Base-by-base conservation (phyloP, 2,797 vertebrate genomes). In the Helostoma temminkii region DNA sequence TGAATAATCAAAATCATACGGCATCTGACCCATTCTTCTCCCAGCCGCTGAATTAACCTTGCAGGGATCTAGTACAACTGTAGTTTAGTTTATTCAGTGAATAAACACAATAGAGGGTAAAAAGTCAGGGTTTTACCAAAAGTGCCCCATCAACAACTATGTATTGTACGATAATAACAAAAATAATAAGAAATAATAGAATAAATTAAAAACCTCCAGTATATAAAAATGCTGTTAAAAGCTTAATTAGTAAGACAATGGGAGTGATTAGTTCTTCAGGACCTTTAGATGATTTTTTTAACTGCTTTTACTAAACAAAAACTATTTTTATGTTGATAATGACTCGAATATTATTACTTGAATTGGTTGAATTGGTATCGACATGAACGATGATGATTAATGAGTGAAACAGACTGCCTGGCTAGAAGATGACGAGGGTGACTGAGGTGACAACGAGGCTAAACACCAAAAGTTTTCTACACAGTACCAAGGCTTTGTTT, bases 1-100 rank as follows among this genome's bases (percentile, higher is more conserved):
- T 84, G 92, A 90, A 83, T 86, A 50, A 89, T 92, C 30, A 34
- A 24, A 30, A 42, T 42, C 21, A 60, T 22, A 28, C 42, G 14
- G 14, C 22, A 16, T 50, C 24, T 46, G 19, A 64, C 28, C 21
- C 7, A 2, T 60, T 18, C n/a, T 21, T 58, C 10, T n/a, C 6
- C 25, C 48, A 48, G 53, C n/a, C n/a, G n/a, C n/a, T 59, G 48
- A 47, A 42, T 49, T 55, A 11, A 56, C 6, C 14, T 21, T n/a
- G 25, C 15, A 26, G 39, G 53, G 16, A 43, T 55, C 24, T 66
- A 24, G 12, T 36, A 14, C 50, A 24, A 28, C 30, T 39, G 3
- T 42, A 28, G 24, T 39, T 3, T 42, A 32, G 16, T 12, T 30
- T 65, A 5, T 11, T 45, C 16, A 30, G 28, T 30, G n/a, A 46